phyloP scores from a whole-genome alignment of 2,888 invertebrate genomes.

The Formica aserva region DNA sequence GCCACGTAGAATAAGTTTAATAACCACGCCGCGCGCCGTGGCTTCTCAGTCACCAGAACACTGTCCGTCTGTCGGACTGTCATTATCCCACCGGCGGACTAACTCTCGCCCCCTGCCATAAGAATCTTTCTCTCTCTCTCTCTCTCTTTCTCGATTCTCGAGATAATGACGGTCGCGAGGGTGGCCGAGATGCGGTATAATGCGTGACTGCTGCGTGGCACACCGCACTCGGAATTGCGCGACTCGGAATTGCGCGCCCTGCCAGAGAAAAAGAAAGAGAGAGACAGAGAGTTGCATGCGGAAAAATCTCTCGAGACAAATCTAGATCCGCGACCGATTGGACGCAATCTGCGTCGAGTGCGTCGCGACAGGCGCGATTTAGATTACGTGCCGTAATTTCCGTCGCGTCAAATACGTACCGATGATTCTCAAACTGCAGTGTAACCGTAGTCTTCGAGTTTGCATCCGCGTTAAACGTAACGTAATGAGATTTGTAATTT shows the following conservation, averaged over 20 bases:
- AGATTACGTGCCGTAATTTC: slow-evolving; percentile 35
- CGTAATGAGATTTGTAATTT: slow-evolving; percentile 13
- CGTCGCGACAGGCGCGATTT: slow-evolving; percentile 26
- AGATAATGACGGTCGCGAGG: slow-evolving; percentile 80
- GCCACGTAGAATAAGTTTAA: slow-evolving; percentile 70
- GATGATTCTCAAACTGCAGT: not conserved
- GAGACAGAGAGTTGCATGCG: slow-evolving; percentile 37
- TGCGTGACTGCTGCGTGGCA: slow-evolving; percentile 68
- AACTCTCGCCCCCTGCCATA: slow-evolving; percentile 56
- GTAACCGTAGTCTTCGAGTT: not conserved
- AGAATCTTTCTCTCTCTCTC: slow-evolving; percentile 42
- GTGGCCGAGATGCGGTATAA: slow-evolving; percentile 71
- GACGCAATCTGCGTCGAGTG: slow-evolving; percentile 34
- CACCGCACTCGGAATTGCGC: slow-evolving; percentile 57
- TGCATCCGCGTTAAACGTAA: not conserved
- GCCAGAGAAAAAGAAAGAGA: not conserved
- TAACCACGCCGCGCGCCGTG: slow-evolving; percentile 59
- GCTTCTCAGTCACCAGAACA: slow-evolving; percentile 68
- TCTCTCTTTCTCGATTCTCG: slow-evolving; percentile 58
- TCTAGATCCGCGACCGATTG: slow-evolving; percentile 47
- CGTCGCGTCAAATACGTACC: slow-evolving; percentile 31
- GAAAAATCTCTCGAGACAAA: slow-evolving; percentile 55
- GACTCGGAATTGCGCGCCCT: slow-evolving; percentile 21
- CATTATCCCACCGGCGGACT: slow-evolving; percentile 64
- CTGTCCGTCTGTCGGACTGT: slow-evolving; percentile 65